A percentile compares a stretch with the other conserved stretches of the same genome.
phyloP scores from a whole-genome alignment of 1,140 invertebrate genomes.

The Brachionus paranguensis region DNA sequence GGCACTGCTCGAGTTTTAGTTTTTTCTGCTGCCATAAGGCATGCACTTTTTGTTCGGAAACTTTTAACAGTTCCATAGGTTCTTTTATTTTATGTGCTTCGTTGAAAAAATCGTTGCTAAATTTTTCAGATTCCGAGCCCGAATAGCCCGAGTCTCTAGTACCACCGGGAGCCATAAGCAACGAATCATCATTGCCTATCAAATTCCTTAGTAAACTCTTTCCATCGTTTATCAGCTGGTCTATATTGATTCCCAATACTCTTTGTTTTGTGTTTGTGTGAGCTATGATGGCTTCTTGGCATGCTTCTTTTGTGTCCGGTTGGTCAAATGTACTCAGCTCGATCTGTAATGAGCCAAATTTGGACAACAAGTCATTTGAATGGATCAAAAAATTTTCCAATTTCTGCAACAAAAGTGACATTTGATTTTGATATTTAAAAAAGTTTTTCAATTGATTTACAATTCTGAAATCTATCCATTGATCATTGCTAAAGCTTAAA shows the following conservation, averaged over 20 bases:
- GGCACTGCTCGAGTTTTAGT: slow-evolving; percentile 84
- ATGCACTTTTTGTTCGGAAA: slow-evolving; percentile 24
- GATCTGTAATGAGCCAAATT: neutral
- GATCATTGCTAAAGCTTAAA: slow-evolving; percentile 84
- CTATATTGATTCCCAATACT: slow-evolving; percentile 30
- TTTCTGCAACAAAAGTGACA: neutral
- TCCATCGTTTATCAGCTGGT: slow-evolving; percentile 21
- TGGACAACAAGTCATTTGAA: neutral
- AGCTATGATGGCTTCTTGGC: slow-evolving; percentile 23
- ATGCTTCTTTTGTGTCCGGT: neutral
- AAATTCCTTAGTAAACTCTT: neutral
- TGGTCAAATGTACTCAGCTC: slow-evolving; percentile 20
- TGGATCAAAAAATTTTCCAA: slow-evolving; percentile 27
- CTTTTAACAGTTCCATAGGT: neutral
- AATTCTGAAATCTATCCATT: slow-evolving; percentile 88
- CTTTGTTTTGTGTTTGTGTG: slow-evolving; percentile 20
- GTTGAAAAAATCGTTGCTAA: slow-evolving; percentile 16
- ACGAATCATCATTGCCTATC: neutral
- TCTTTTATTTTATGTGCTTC: slow-evolving; percentile 32
- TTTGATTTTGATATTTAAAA: no score
- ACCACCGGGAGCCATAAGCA: neutral
- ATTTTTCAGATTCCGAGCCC: slow-evolving; percentile 18
- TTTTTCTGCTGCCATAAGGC: slow-evolving; percentile 67
- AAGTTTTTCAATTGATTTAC: slow-evolving; percentile 48
- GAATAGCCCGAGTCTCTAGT: slow-evolving; percentile 15